phyloP scores from a whole-genome alignment of 2,797 vertebrate species.

The Syngnathus acus region DNA sequence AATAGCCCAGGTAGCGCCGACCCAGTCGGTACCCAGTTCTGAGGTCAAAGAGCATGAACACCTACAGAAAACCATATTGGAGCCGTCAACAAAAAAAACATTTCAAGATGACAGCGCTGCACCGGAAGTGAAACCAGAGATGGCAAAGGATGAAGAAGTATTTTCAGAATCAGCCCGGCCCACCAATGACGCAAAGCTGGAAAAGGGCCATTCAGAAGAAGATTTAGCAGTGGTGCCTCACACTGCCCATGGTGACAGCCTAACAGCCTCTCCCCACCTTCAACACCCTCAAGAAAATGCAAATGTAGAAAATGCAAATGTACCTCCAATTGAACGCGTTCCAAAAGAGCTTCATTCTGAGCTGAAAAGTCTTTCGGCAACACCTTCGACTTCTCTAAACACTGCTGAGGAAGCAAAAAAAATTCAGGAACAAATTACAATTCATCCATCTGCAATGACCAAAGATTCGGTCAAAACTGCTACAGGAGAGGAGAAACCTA shows the following conservation, averaged over 20 bases:
- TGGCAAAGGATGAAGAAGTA: constrained; percentile 12
- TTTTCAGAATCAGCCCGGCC: constrained; percentile 7
- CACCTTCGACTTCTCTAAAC: constrained; percentile 9
- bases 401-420: background rate
- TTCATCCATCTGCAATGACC: constrained; percentile 1
- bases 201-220: constrained; percentile 12
- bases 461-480: constrained; percentile 16
- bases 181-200: constrained; percentile 18
- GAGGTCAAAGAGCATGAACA: constrained; percentile 4
- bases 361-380: constrained; percentile 2
- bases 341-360: constrained; percentile 22
- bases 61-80: constrained; percentile 9
- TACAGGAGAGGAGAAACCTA: constrained; percentile 21
- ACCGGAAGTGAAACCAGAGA: constrained; percentile 12
- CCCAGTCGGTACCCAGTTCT: constrained; percentile 4
- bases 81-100: constrained; percentile 4
- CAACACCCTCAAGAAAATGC: background rate
- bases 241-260: background rate
- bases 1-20: background rate
- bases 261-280: constrained; percentile 7
- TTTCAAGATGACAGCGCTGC: constrained; percentile 8
- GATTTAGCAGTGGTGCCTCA: background rate
- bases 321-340: constrained; percentile 9
- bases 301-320: constrained; percentile 8
- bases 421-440: constrained; percentile 18